Conservation (phyloP, 2,888 invertebrate species). For the Cheilosia pagana region DNA sequence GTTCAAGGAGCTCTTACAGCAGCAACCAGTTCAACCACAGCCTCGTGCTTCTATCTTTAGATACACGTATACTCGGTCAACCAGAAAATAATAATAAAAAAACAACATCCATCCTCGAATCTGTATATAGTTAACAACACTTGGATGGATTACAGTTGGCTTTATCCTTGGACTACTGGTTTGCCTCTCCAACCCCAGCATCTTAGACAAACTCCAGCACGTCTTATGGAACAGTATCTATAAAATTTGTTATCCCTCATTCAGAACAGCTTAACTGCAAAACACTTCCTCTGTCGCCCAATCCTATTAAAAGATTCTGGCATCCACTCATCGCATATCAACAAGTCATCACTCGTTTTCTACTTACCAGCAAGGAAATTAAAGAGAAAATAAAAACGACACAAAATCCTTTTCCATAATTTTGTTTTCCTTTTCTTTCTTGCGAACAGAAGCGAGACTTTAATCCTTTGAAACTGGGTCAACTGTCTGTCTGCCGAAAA, state of each 20-base stretch:
- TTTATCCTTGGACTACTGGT: constrained; percentile 1
- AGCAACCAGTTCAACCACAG: background rate
- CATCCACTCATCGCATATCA: constrained; percentile 60
- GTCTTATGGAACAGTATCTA: background rate
- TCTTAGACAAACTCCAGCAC: background rate
- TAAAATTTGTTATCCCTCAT: constrained; percentile 8
- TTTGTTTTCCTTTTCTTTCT: constrained; percentile 26
- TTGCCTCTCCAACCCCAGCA: background rate
- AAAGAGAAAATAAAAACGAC: constrained; percentile 1
- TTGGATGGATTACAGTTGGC: background rate
- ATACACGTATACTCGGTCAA: background rate
- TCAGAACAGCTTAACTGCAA: constrained; percentile 4
- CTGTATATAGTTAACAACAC: background rate
- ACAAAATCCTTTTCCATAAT: constrained; percentile 36
- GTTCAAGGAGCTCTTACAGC: constrained; percentile 9
- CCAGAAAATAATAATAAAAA: background rate
- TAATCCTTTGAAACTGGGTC: constrained; percentile 63
- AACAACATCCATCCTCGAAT: background rate
- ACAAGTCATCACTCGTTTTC: constrained; percentile 57
- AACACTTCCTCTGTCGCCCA: constrained; percentile 10
- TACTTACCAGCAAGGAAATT: constrained; percentile 6
- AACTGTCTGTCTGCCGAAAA: constrained; percentile 60
- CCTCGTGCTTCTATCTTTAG: background rate
- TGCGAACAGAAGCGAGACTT: constrained; percentile 34
- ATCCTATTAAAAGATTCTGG: constrained; percentile 54